Evolutionary conservation across 92 coral and sea anemone genomes (phyloP).

Genomic region (Chrysogorgia sp.): DNA sequence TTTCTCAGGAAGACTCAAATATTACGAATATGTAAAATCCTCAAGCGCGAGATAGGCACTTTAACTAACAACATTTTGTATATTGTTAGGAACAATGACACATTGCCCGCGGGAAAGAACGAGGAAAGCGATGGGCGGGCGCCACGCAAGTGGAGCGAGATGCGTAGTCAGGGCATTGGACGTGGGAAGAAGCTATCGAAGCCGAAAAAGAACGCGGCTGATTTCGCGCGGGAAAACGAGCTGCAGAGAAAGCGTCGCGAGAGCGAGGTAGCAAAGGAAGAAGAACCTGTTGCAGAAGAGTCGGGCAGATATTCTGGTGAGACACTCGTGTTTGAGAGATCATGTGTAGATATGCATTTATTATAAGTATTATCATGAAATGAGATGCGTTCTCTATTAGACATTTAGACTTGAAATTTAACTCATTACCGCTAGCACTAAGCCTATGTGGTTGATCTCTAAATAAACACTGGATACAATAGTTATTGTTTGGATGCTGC

Average conservation of each 20-base stretch:
- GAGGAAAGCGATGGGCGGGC: slow-evolving; percentile 34
- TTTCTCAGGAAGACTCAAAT: too few relatives aligned
- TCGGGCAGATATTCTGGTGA: slow-evolving; percentile 62
- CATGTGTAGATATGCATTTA: neutral
- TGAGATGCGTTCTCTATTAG: too few relatives aligned
- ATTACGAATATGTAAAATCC: too few relatives aligned
- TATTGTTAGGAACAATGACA: neutral
- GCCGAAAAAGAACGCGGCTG: slow-evolving; percentile 92
- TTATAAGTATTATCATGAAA: neutral
- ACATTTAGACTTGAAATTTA: too few relatives aligned
- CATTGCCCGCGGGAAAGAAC: neutral
- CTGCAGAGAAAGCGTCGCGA: slow-evolving; percentile 68
- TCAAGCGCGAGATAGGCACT: too few relatives aligned
- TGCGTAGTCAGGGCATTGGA: slow-evolving; percentile 89
- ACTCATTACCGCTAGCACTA: too few relatives aligned
- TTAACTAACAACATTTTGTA: neutral
- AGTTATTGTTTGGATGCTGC: too few relatives aligned
- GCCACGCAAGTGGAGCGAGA: slow-evolving; percentile 75
- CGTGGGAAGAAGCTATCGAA: slow-evolving; percentile 65
- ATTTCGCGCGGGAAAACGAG: slow-evolving; percentile 88
- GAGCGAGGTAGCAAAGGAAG: slow-evolving; percentile 50
- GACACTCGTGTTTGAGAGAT: neutral
- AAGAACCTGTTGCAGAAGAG: slow-evolving; percentile 63
- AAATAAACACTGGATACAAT: too few relatives aligned
- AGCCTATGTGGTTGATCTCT: too few relatives aligned